Base-by-base conservation (phyloP, 2,797 vertebrate species). In the Phylloscopus collybita region DNA sequence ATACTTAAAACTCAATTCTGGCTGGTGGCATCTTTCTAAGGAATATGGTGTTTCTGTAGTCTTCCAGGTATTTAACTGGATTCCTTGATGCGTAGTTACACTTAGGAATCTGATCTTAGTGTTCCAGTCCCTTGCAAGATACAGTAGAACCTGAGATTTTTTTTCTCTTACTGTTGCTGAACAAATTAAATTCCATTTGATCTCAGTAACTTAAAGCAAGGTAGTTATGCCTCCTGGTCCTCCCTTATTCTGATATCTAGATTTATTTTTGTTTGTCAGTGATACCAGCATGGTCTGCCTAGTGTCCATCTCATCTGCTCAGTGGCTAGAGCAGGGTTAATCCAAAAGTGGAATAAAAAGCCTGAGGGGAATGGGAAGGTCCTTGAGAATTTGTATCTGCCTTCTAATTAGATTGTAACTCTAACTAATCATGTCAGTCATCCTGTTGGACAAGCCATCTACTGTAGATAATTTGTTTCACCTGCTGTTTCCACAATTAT, bases 1-100 rank as follows among this genome's bases (percentile, higher is more conserved):
- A 72, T 72, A 64, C 3, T 40, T 40, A 6, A 47, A 96, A 49
- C 69, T 64, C n/a, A 53, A 1, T 93, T 94, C 53, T 71, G 80
- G 19, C 54, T 57, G 27, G 74, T 97, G 80, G 34, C 89, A 66
- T 80, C n/a, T 59, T 59, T 75, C 19, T 92, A 84, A 93, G 88
- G 44, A 88, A 34, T 47, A 45, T 90, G 21, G 1, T 93, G 36
- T 79, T 93, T 66, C 86, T 97, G 57, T 82, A 22, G 54, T 85
- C 34, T 92, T 13, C 27, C 92, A 2, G 13, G 27, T 76, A 36
- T 76, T 88, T 66, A 47, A 32, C 5, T 82, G 36, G 66, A 73
- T 76, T 83, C 27, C 21, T 17, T 75, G 10, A 27, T 42, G 14
- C n/a, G 90, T 78, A 53, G 20, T 53, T 86, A n/a, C 20, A 26